These are phyloP conservation scores for Perca flavescens DNA, from an alignment of 2,113 vertebrate genomes.

Conservation along the genomic window DNA sequence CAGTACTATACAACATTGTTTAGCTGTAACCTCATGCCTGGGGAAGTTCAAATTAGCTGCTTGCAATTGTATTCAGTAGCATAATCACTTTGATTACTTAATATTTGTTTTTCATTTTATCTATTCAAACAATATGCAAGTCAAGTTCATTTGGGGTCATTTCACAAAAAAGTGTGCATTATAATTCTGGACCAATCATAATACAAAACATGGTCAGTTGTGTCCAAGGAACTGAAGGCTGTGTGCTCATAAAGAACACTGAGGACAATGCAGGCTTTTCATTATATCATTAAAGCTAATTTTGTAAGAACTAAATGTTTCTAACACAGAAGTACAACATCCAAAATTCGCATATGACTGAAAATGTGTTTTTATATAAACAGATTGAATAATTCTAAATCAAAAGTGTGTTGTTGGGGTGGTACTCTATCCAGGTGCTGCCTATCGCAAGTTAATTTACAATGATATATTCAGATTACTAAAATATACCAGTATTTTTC, in stretches of 20 bases:
- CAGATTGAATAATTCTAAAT: background rate
- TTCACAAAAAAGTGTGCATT: slow-evolving; percentile 1
- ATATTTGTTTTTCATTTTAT: slow-evolving; percentile 38
- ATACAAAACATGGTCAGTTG: slow-evolving; percentile 24
- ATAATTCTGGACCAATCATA: slow-evolving; percentile 9
- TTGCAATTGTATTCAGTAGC: slow-evolving; percentile 13
- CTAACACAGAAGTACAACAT: background rate
- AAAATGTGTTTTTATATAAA: background rate
- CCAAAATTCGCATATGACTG: background rate
- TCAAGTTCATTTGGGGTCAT: slow-evolving; percentile 35
- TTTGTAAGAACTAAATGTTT: slow-evolving; percentile 15
- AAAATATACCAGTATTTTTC: no score
- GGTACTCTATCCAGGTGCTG: no score
- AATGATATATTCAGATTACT: background rate
- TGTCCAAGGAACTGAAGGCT: background rate
- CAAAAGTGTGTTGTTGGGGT: background rate
- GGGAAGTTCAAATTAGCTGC: slow-evolving; percentile 28
- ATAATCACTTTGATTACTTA: slow-evolving; percentile 43
- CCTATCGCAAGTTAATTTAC: background rate
- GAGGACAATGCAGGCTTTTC: background rate
- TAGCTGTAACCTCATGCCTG: background rate
- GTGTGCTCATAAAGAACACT: background rate
- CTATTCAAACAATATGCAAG: slow-evolving; percentile 19
- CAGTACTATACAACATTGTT: slow-evolving; percentile 15
- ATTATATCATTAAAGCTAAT: slow-evolving; percentile 29